Percentiles rank a stretch among this genome's conserved stretches.
These are phyloP conservation scores for Andrena marginata DNA, from an alignment of 2,888 invertebrate genomes.

Conservation along the genomic window DNA sequence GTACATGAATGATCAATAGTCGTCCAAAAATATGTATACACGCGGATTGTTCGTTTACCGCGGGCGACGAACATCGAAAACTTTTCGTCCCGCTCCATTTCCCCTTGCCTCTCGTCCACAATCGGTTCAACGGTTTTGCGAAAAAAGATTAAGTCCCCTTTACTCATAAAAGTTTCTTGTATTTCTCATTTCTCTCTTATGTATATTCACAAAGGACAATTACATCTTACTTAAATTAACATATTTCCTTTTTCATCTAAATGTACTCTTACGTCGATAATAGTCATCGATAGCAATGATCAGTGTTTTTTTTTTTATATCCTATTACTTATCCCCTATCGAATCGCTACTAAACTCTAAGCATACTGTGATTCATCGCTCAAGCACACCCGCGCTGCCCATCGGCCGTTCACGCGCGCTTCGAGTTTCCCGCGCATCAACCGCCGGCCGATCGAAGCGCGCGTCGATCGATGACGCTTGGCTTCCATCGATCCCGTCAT, in stretches of 20 bases:
- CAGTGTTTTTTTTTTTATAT: constrained; percentile 79
- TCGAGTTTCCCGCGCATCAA: constrained; percentile 37
- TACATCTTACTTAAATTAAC: constrained; percentile 83
- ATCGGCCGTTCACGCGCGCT: constrained; percentile 37
- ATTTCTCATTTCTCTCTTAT: constrained; percentile 84
- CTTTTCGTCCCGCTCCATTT: constrained; percentile 6
- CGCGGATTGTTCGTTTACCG: background rate
- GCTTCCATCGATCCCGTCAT: constrained; percentile 15
- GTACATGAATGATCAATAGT: constrained; percentile 31
- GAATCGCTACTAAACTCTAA: constrained; percentile 79
- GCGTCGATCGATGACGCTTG: constrained; percentile 34
- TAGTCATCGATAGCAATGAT: constrained; percentile 79
- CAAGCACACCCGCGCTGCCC: constrained; percentile 74
- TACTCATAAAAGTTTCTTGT: constrained; percentile 85
- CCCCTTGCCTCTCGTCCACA: background rate
- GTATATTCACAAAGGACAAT: constrained; percentile 85
- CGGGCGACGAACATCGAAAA: constrained; percentile 7
- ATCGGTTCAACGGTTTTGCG: constrained; percentile 27
- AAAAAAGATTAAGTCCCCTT: constrained; percentile 39
- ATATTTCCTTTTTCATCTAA: constrained; percentile 78
- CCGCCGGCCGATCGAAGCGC: constrained; percentile 52
- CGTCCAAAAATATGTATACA: constrained; percentile 33
- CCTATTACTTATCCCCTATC: constrained; percentile 79
- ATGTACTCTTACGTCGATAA: constrained; percentile 80
- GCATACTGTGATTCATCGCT: constrained; percentile 77